Conservation (phyloP, 2,113 vertebrate genomes). For the Plotosus lineatus region DNA sequence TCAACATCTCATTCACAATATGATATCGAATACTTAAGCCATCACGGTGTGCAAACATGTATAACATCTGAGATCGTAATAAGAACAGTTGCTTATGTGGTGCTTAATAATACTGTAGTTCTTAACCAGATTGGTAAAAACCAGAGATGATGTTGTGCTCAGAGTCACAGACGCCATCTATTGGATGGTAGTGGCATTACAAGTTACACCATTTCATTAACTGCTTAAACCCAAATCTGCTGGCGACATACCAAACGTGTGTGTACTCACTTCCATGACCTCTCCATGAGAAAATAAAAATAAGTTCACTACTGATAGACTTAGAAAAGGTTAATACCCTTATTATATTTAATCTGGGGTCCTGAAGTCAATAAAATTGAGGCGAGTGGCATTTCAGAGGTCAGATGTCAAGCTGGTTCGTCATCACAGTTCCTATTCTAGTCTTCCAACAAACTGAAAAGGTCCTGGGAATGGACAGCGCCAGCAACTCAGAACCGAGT, state of each 20-base stretch:
- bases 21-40: neutral
- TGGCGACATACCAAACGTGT: neutral
- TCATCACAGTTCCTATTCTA: constrained; percentile 7
- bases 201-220: neutral
- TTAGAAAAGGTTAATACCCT: neutral
- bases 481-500: constrained; percentile 19
- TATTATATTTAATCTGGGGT: neutral
- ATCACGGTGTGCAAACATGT: neutral
- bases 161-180: constrained; percentile 37
- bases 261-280: neutral
- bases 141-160: neutral
- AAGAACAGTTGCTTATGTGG: neutral
- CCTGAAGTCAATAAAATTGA: neutral
- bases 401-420: constrained; percentile 8
- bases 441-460: constrained; percentile 28
- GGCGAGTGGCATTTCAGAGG: constrained; percentile 20
- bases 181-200: constrained; percentile 25
- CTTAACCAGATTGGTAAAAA: neutral
- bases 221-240: neutral
- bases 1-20: neutral
- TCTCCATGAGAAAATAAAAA: neutral
- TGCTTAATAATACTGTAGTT: too few species aligned
- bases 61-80: too few species aligned
- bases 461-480: constrained; percentile 54
- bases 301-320: neutral